These are phyloP conservation scores for Colostygia pectinataria DNA, from an alignment of 2,888 invertebrate species.

Conservation along the genomic window DNA sequence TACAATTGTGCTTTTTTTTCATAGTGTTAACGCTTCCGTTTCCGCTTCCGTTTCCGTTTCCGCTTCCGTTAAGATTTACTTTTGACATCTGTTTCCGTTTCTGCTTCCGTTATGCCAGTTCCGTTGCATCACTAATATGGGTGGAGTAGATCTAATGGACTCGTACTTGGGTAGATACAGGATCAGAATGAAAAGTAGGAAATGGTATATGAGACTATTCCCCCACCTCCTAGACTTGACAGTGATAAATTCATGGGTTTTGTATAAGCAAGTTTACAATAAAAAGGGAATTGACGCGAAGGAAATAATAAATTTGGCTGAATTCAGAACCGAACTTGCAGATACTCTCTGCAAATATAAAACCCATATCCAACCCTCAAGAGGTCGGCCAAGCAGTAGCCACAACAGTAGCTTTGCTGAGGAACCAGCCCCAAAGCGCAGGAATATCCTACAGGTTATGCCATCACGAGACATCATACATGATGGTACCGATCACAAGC, in stretches of 20 bases:
- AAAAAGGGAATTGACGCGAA: slow-evolving; percentile 25
- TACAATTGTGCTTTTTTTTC: no score
- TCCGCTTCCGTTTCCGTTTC: no score
- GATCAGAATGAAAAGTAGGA: slow-evolving; percentile 17
- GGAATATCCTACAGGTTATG: slow-evolving; percentile 36
- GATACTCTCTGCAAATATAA: slow-evolving; percentile 43
- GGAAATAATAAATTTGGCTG: slow-evolving; percentile 44
- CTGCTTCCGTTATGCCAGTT: no score
- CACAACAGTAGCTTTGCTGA: slow-evolving; percentile 33
- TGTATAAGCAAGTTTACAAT: slow-evolving; percentile 45
- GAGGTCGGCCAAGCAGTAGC: slow-evolving; percentile 44
- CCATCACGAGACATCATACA: slow-evolving; percentile 30
- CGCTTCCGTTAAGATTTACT: no score
- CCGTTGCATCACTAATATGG: no score
- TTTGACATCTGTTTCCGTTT: no score
- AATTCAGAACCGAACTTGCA: slow-evolving; percentile 45
- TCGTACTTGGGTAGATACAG: neutral
- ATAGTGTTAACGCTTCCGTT: no score
- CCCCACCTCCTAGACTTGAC: slow-evolving; percentile 46
- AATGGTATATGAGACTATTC: slow-evolving; percentile 29
- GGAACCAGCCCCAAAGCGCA: slow-evolving; percentile 26
- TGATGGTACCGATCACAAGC: no score
- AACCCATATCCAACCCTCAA: slow-evolving; percentile 42
- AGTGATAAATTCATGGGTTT: slow-evolving; percentile 48
- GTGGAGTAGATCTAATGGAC: slow-evolving; percentile 1